Conservation (phyloP, 2,888 invertebrate genomes). For the Zeuzera pyrina region DNA sequence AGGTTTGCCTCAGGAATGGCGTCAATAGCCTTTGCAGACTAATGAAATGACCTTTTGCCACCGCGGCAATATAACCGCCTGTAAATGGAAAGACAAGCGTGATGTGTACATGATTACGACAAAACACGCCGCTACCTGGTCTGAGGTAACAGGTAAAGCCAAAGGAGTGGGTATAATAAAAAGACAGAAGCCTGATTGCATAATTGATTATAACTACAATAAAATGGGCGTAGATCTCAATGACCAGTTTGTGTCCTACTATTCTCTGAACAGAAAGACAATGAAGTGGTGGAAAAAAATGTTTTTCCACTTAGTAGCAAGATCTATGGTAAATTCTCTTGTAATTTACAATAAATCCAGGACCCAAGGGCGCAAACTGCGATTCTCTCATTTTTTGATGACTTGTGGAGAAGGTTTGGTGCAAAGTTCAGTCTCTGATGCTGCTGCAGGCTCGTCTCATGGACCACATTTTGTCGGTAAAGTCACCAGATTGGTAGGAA, state of each 20-base stretch:
- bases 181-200: no score
- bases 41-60: no score
- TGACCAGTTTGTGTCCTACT: constrained; percentile 12
- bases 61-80: no score
- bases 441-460: constrained; percentile 4
- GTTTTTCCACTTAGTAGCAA: constrained; percentile 16
- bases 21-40: no score
- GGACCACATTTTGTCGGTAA: not conserved
- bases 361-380: not conserved
- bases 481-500: constrained; percentile 5
- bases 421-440: not conserved
- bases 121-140: no score
- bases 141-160: no score
- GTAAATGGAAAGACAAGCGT: no score
- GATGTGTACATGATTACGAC: no score
- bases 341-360: constrained; percentile 5
- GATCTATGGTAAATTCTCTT: constrained; percentile 14
- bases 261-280: constrained; percentile 10
- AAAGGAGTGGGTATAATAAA: no score
- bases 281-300: constrained; percentile 18
- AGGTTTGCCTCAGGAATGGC: no score
- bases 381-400: not conserved
- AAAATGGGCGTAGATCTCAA: no score
- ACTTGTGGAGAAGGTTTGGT: constrained; percentile 4
- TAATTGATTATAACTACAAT: no score